Evolutionary conservation across 2,113 vertebrate genomes (phyloP), one percentile per base, ranked within the genome.

Genomic region (Pygoscelis adeliae): DNA sequence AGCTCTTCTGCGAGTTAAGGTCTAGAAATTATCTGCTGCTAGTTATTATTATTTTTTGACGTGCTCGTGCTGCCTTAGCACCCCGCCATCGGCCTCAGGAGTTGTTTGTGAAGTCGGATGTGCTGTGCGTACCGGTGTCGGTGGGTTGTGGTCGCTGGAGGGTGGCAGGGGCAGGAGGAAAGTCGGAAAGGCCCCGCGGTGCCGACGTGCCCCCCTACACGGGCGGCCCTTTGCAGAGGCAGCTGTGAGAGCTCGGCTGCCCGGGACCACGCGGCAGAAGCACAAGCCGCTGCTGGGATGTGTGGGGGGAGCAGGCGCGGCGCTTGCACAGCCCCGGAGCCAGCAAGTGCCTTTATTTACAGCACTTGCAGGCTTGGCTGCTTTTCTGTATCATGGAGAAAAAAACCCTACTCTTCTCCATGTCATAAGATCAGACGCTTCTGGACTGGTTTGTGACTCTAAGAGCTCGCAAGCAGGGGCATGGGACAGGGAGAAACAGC

Each of bases 301-400:
- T 73, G 86, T 1, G 2, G 80, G 69, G 86, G 62, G 58, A 89
- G 76, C 72, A 29, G 65, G 36, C 65, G 13, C 0, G 0, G 87
- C 67, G 87, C 40, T 86, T 15, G 22, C 34, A 7, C 76, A 27
- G 80, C 61, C 52, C 69, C 7, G 2, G 36, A 77, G 71, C 80
- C 94, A 84, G 53, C 71, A 53, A 93, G 87, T 84, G 89, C 36
- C 78, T 96, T 93, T 90, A 97, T 96, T 95, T 90, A 80, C 97
- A 91, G 93, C 65, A 44, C 56, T 91, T 23, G 23, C 18, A 66
- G 61, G 69, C 87, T 96, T 79, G 61, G 87, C 92, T 4, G 9
- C 81, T 93, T 44, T 84, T 95, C 83, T 13, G 5, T 38, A 49
- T 80, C 80, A 87, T 20, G 79, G 91, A 47, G 91, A 44, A 77